phyloP scores from a whole-genome alignment of 1,140 invertebrate genomes.

The Zaprionus taronus region DNA sequence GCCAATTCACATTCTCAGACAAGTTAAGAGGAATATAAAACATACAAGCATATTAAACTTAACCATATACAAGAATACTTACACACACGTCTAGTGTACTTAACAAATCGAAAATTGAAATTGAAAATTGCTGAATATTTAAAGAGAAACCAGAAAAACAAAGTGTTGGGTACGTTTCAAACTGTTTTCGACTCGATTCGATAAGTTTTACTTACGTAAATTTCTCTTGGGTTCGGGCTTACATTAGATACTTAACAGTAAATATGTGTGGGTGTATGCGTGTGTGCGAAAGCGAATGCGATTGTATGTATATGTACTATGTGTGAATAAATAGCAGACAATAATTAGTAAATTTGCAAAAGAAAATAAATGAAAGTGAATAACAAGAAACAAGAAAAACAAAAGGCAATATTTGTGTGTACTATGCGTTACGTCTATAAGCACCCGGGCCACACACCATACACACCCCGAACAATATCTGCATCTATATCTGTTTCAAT shows the following conservation, averaged over 20 bases:
- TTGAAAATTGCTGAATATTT: conserved; percentile 77
- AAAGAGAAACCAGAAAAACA: conserved; percentile 33
- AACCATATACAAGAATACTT: conserved; percentile 42
- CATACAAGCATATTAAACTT: conserved; percentile 45
- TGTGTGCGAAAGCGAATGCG: conserved; percentile 12
- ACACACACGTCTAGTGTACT: conserved; percentile 30
- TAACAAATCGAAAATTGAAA: conserved; percentile 26
- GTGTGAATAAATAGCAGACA: conserved; percentile 82
- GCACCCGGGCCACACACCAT: conserved; percentile 28
- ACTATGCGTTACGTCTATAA: conserved; percentile 32
- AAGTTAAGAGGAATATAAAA: conserved; percentile 43
- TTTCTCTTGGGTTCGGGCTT: conserved; percentile 7
- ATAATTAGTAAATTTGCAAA: conserved; percentile 73
- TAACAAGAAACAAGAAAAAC: conserved; percentile 13
- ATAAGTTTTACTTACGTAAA: conserved; percentile 6
- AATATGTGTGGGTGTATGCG: conserved; percentile 4
- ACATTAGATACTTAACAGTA: conserved; percentile 1
- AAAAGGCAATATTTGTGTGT: conserved; percentile 41
- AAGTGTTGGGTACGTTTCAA: conserved; percentile 12
- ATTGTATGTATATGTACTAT: conserved; percentile 51
- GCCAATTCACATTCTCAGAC: conserved; percentile 79
- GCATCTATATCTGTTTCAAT: conserved; percentile 6
- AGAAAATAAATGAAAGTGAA: conserved; percentile 10
- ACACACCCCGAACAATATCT: conserved; percentile 5
- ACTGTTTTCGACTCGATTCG: conserved; percentile 1